Evolutionary conservation across 2,113 vertebrate genomes (phyloP).

Genomic region (Dicrurus megarhynchus): DNA sequence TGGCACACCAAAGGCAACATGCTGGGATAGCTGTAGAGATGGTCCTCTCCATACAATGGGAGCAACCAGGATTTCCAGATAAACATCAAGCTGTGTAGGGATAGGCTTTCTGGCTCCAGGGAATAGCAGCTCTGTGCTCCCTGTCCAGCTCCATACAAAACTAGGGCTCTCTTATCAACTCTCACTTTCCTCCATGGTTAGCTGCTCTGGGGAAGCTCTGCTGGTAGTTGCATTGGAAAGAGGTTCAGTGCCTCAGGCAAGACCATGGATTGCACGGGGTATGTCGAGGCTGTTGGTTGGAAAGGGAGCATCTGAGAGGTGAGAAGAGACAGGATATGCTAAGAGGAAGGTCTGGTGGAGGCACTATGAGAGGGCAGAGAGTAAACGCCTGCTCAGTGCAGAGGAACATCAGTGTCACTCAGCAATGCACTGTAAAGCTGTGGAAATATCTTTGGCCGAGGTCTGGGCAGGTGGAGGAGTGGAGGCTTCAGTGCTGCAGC

Average conservation of each 20-base stretch:
- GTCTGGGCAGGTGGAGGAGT: background rate
- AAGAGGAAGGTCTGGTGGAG: background rate
- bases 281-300: background rate
- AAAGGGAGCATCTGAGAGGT: background rate
- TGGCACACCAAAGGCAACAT: accelerated
- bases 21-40: background rate
- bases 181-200: background rate
- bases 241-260: background rate
- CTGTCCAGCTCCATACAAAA: background rate
- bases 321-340: background rate
- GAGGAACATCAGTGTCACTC: background rate
- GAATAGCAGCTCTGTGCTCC: background rate
- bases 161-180: accelerated
- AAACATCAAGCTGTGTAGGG: background rate
- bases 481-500: background rate
- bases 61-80: background rate
- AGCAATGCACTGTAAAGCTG: background rate
- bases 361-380: background rate
- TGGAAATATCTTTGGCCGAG: background rate
- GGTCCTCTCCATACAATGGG: background rate
- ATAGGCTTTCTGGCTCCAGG: background rate
- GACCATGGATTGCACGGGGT: background rate
- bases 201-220: background rate
- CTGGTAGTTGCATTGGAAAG: background rate
- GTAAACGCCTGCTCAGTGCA: background rate